Conservation (phyloP, 35 echinoderm and acorn worm genomes). For the Holothuria glaberrima region DNA sequence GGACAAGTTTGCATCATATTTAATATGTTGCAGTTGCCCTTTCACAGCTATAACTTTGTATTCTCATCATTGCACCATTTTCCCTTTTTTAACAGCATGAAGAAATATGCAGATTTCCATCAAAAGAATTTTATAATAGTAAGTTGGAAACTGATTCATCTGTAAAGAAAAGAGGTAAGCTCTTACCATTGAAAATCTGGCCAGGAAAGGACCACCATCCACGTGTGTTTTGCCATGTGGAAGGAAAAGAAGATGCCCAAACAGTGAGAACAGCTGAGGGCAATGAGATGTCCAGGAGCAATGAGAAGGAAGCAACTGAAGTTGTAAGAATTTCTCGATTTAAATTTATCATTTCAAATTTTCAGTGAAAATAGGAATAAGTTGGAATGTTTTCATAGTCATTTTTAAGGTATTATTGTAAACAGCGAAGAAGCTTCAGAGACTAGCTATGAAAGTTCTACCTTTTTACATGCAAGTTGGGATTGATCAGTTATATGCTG, state of each 20-base stretch:
- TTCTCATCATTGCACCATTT: too few species aligned
- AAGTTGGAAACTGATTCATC: constrained; percentile 25
- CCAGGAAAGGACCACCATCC: background rate
- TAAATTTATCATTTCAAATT: background rate
- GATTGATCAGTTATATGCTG: too few species aligned
- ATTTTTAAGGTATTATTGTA: background rate
- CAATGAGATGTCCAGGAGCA: constrained; percentile 44
- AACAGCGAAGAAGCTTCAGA: too few species aligned
- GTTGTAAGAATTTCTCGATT: constrained; percentile 39
- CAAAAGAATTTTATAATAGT: constrained; percentile 44
- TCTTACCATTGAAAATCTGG: background rate
- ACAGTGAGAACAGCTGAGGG: constrained; percentile 59
- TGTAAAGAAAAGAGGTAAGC: background rate
- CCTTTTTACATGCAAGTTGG: too few species aligned
- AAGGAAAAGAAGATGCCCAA: constrained; percentile 45
- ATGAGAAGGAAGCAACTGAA: constrained; percentile 29
- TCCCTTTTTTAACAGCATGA: constrained; percentile 32
- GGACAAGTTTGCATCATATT: too few species aligned
- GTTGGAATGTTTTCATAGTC: background rate
- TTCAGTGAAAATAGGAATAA: background rate
- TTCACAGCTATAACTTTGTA: too few species aligned
- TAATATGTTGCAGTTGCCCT: too few species aligned
- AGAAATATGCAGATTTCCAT: constrained; percentile 60
- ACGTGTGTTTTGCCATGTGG: constrained; percentile 58
- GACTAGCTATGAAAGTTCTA: too few species aligned